Percentiles rank a stretch among this genome's conserved stretches.
Conservation (phyloP, 2,797 vertebrate species). For the Poeciliopsis presidionis region DNA sequence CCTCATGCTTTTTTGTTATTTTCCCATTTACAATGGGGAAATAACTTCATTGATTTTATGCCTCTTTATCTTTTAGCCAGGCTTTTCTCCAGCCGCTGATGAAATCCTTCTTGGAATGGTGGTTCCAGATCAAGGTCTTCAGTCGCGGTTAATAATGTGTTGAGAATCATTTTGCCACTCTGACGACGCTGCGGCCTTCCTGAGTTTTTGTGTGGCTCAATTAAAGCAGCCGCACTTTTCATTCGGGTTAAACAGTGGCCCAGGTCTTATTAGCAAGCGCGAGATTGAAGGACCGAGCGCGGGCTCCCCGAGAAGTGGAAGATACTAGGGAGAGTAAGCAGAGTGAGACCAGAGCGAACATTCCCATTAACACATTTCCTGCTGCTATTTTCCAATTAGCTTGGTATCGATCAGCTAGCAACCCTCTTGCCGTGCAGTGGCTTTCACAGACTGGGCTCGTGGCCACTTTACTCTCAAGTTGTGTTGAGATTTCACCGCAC, state of each 20-base stretch:
- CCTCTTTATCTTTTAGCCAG: constrained; percentile 7
- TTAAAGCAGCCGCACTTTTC: constrained; percentile 37
- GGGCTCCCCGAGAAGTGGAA: constrained; percentile 29
- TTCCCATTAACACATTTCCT: constrained; percentile 78
- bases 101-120: neutral
- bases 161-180: constrained; percentile 1
- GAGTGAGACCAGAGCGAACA: constrained; percentile 53
- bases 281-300: constrained; percentile 57
- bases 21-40: neutral
- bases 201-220: neutral
- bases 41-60: constrained; percentile 4
- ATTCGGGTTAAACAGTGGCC: constrained; percentile 53
- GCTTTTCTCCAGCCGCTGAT: constrained; percentile 10
- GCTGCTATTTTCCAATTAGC: constrained; percentile 77
- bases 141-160: neutral
- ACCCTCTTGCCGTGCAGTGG: constrained; percentile 42
- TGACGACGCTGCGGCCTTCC: neutral
- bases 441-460: constrained; percentile 56
- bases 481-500: constrained; percentile 42
- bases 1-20: neutral
- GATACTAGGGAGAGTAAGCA: constrained; percentile 26
- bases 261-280: constrained; percentile 57
- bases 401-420: constrained; percentile 66
- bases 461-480: constrained; percentile 58
- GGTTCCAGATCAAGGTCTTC: neutral